Conservation (phyloP, 2,113 vertebrate genomes). For the Ornithorhynchus anatinus region DNA sequence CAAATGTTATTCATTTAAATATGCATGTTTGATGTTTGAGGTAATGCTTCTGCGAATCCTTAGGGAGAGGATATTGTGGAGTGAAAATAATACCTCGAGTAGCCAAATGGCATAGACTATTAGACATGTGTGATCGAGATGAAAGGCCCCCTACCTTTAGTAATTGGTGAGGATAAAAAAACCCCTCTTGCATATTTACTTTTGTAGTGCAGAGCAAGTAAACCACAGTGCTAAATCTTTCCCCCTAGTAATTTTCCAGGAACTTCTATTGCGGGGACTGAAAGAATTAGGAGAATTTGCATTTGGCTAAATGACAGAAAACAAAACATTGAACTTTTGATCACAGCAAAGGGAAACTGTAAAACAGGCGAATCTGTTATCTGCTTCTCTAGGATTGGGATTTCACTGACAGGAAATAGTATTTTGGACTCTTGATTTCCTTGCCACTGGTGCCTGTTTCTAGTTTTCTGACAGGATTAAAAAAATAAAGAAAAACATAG, state of each 20-base stretch:
- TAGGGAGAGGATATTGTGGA: constrained; percentile 1
- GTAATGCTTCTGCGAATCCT: constrained; percentile 46
- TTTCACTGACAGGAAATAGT: neutral
- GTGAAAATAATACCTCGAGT: constrained; percentile 24
- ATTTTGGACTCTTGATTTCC: constrained; percentile 6
- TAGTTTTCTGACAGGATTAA: constrained; percentile 4
- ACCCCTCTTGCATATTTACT: neutral
- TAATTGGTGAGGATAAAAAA: constrained; percentile 24
- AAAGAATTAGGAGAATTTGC: constrained; percentile 29
- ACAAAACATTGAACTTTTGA: constrained; percentile 5
- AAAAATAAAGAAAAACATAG: neutral
- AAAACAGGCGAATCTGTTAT: neutral
- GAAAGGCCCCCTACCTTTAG: constrained; percentile 39
- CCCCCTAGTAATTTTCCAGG: constrained; percentile 35
- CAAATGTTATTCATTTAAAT: constrained; percentile 51
- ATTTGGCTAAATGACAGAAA: neutral
- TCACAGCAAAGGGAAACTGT: neutral
- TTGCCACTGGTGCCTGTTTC: constrained; percentile 2
- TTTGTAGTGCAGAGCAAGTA: constrained; percentile 18
- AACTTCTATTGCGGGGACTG: constrained; percentile 8
- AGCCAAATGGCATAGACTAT: constrained; percentile 32
- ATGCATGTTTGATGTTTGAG: constrained; percentile 59
- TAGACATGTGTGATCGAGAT: constrained; percentile 20
- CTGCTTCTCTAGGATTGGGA: neutral
- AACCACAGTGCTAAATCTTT: constrained; percentile 13